Evolutionary conservation across 2,888 invertebrate genomes (phyloP), one percentile per base, ranked within the genome.

Genomic region (Tridacna crocea): DNA sequence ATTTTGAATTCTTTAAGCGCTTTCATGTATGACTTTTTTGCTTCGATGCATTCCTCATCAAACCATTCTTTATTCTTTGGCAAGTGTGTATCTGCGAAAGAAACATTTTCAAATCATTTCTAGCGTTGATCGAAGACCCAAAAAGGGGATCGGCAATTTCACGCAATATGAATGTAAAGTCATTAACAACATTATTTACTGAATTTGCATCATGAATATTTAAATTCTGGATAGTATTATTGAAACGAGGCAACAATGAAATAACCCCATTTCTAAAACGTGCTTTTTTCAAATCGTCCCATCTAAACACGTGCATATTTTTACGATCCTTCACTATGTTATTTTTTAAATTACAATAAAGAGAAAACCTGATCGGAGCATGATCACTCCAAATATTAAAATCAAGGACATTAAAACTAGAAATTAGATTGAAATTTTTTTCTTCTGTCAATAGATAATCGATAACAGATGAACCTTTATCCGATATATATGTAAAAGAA

Each of bases 351-450:
- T 17, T 24, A 51, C 55, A 55, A 24, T 17, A 8, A 19, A 74
- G 15, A 46, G 46, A 46, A 61, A 74, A 74, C 0, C 17, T 24
- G 26, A 74, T 19, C 8, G 60, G 36, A n/a, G 61, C 27, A 48
- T 74, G 61, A 61, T 74, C 74, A 74, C 60, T 61, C 60, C 60
- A 60, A 19, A 51, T 22, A 60, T 47, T 61, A n/a, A 61, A 46
- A 36, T 36, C 13, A 11, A 19, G 12, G 4, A 61, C 46, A 36
- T 36, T 2, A 61, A 74, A 74, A 46, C 15, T n/a, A 22, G 4
- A 12, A 19, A 74, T n/a, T 36, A 22, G 19, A 17, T 15, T 13
- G 27, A 74, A 74, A 36, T 60, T 13, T 17, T 60, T 19, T 15
- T 26, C 60, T 22, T 36, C 36, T 13, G 46, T 15, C 13, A 74